phyloP scores from a whole-genome alignment of 2,797 vertebrate genomes.

The Labeo calbasu region DNA sequence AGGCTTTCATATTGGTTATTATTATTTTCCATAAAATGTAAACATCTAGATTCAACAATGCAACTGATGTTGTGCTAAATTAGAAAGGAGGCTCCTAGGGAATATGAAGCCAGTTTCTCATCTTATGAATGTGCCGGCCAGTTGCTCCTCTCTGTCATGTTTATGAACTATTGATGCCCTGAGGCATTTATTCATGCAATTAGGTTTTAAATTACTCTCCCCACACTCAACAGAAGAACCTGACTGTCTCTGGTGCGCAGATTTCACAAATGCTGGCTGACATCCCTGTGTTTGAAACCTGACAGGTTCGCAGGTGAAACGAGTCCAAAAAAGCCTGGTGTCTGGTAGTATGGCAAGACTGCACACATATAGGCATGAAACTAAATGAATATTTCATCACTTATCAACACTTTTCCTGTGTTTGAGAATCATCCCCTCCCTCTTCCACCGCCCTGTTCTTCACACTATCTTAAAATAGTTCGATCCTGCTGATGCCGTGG shows the following conservation, averaged over 20 bases:
- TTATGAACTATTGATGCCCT: constrained; percentile 35
- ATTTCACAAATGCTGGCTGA: constrained; percentile 12
- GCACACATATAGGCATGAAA: background rate
- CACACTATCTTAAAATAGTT: constrained; percentile 58
- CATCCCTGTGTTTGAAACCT: background rate
- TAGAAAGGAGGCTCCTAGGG: background rate
- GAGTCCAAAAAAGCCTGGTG: background rate
- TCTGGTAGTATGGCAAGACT: background rate
- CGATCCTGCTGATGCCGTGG: constrained; percentile 40
- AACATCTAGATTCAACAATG: background rate
- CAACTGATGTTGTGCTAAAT: background rate
- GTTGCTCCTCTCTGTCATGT: constrained; percentile 4
- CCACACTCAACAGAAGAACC: constrained; percentile 14
- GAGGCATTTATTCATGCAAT: constrained; percentile 66
- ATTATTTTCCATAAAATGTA: background rate
- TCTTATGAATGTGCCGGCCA: background rate
- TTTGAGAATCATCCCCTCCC: constrained; percentile 38
- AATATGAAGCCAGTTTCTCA: background rate
- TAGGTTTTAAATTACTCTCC: constrained; percentile 70
- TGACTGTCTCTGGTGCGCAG: constrained; percentile 46
- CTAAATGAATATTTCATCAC: constrained; percentile 54
- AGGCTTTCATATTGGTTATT: no score
- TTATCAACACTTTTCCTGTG: constrained; percentile 54
- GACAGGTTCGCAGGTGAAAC: background rate
- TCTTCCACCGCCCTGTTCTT: constrained; percentile 29